Base-by-base conservation (phyloP, 2,888 invertebrate genomes). In the Ormia ochracea region DNA sequence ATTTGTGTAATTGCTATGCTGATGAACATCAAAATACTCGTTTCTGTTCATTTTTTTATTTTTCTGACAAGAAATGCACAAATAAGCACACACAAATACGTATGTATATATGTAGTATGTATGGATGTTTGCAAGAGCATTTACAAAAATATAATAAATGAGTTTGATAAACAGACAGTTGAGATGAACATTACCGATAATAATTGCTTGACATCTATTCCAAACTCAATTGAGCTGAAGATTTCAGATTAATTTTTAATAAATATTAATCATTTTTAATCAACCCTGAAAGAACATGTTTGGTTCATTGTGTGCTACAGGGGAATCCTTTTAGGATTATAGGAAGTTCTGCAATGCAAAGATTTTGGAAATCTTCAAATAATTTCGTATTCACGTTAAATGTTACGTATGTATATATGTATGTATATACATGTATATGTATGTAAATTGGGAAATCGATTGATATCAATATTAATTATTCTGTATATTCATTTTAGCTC, bases 171-270 rank as follows among this genome's bases (percentile, higher is more conserved):
- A 23, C 52, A 78, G 58, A 81, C 81, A 81, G 82, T 86, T 85
- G 83, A 86, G 88, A 88, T 88, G 85, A 56, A 86, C 85, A 86
- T 85, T 85, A 82, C 84, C 82, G 88, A 88, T 88, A 88, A 87
- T 82, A 83, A 66, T 66, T 66, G 74, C 85, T 84, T 86, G 86
- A 87, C 88, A 87, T 87, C 86, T 87, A 88, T 88, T 88, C 88
- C 85, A 85, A 88, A 87, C 87, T 85, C 87, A 87, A 88, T 88
- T 88, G 87, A 86, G 87, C 87, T 84, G 31, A 75, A 69, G 56
- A 56, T 68, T 58, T 61, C 43, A 19, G 43, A 28, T 26, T 23
- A 4, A 33, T 59, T 52, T 72, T 52, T 41, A 61, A 61, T 52
- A 48, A 31, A 41, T 66, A 19, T n/a, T 38, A 38, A 52, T 2